These are phyloP conservation scores for Vespertilio murinus DNA, from an alignment of 2,797 vertebrate genomes.

Conservation along the genomic window DNA sequence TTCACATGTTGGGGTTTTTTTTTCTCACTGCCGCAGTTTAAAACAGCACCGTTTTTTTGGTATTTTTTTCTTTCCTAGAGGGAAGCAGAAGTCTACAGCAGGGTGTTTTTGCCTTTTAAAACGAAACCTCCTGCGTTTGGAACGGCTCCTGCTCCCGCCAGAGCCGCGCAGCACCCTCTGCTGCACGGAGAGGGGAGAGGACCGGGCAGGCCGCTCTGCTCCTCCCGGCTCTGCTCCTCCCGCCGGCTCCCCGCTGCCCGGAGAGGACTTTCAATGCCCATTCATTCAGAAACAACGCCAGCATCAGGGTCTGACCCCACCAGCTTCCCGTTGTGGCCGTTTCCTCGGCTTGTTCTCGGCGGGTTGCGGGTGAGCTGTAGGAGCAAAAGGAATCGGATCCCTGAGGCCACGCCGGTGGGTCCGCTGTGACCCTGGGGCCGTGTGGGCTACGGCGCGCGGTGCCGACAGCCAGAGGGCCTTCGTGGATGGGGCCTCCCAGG, in stretches of 20 bases:
- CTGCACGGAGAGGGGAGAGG: conserved; percentile 76
- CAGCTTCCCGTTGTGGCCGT: not conserved
- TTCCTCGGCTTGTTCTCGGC: conserved; percentile 26
- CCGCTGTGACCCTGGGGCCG: rapidly evolving
- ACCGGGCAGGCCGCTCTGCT: conserved; percentile 45
- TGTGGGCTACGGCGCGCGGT: rapidly evolving
- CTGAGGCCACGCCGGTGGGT: rapidly evolving
- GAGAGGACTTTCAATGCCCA: conserved; percentile 71
- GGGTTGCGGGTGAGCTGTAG: not conserved
- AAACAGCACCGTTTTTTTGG: not conserved
- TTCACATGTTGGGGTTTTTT: conserved; percentile 78
- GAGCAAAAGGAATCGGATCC: not conserved
- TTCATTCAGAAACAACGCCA: conserved; percentile 72
- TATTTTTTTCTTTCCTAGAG: conserved; percentile 60
- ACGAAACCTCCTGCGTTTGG: conserved; percentile 65
- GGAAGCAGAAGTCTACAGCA: conserved; percentile 73
- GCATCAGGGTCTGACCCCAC: conserved; percentile 57
- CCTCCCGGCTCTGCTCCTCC: conserved; percentile 66
- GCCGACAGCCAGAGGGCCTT: rapidly evolving
- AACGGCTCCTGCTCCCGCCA: conserved; percentile 62
- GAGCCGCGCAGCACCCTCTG: conserved; percentile 82
- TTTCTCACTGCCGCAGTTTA: conserved; percentile 73
- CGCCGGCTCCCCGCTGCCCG: conserved; percentile 73
- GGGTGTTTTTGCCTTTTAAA: conserved; percentile 68
- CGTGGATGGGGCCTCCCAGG: rapidly evolving